Base-by-base conservation (phyloP, 2,888 invertebrate genomes). In the Calameuta pallipes region DNA sequence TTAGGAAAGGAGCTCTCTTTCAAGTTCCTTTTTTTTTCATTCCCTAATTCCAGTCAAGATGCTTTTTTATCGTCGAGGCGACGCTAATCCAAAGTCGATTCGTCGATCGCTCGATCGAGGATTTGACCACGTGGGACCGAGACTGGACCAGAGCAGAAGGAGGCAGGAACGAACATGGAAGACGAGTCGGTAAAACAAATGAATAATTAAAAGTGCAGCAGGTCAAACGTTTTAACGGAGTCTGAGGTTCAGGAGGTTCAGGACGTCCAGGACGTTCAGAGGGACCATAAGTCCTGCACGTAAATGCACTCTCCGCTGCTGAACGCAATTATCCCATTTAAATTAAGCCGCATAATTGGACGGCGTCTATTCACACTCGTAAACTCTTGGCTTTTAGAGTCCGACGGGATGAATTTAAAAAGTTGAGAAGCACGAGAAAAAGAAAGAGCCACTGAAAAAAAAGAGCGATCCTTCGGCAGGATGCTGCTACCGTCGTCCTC, bases 311-410 rank as follows among this genome's bases (percentile, higher is more conserved):
- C 82, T 82, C 81, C 82, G 79, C 74, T 71, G 76, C 81, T 76
- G 82, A 85, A 88, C 86, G 90, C 90, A 90, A 90, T 90, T 90
- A 90, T 90, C 90, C 90, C 89, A 90, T 90, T 90, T 90, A 90
- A 90, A 90, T 90, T 89, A 90, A 90, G 89, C 89, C 88, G 88
- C 88, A 88, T 90, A 90, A 90, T 90, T 90, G 89, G 90, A 88
- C 89, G 88, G 85, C 85, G 88, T 90, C 90, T 90, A 90, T 90
- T 90, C 90, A 88, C 90, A 90, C 89, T 90, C 90, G 89, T 90
- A 90, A 90, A 90, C 85, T 86, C 82, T 80, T 41, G 68, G 34
- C 69, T 70, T 73, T 75, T 78, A 80, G 80, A 81, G 75, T 75
- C 75, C 69, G 80, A 80, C 78, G 79, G 80, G 74, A 74, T 74